A percentile compares a stretch with the other conserved stretches of the same genome.
Evolutionary conservation across 2,113 vertebrate genomes (phyloP).

Genomic region (Alaudala cheleensis): DNA sequence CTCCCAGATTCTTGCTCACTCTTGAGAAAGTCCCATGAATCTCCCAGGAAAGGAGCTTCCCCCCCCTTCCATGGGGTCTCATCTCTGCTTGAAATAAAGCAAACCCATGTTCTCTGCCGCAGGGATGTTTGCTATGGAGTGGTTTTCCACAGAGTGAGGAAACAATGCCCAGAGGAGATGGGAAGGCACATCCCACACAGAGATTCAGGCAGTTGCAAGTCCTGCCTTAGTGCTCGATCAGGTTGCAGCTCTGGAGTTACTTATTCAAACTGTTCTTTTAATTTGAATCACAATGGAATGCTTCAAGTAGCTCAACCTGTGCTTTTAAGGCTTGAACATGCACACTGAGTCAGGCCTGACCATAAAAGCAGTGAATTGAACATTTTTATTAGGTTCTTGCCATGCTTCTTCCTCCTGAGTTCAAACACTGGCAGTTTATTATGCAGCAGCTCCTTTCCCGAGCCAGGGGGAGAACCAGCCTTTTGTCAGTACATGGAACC

Average conservation of each 20-base stretch:
- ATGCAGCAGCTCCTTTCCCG: not conserved
- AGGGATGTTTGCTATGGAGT: rapidly evolving
- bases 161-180: not conserved
- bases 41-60: not conserved
- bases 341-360: not conserved
- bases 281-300: conserved; percentile 6
- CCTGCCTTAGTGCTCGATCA: not conserved
- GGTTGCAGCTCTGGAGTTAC: not conserved
- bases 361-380: not conserved
- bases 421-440: conserved; percentile 17
- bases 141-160: not conserved
- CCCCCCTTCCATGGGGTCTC: not conserved
- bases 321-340: not conserved
- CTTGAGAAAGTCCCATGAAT: not conserved
- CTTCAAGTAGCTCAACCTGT: conserved; percentile 20
- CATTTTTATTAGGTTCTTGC: conserved; percentile 36
- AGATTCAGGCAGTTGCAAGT: not conserved
- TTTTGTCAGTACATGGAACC: conserved; percentile 11
- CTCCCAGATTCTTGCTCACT: not conserved
- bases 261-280: conserved; percentile 25
- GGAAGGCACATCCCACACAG: not conserved
- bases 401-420: not conserved
- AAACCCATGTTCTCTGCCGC: not conserved
- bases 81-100: not conserved
- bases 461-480: not conserved